Conservation (phyloP, 2,797 vertebrate species). For the Rachycentron canadum region DNA sequence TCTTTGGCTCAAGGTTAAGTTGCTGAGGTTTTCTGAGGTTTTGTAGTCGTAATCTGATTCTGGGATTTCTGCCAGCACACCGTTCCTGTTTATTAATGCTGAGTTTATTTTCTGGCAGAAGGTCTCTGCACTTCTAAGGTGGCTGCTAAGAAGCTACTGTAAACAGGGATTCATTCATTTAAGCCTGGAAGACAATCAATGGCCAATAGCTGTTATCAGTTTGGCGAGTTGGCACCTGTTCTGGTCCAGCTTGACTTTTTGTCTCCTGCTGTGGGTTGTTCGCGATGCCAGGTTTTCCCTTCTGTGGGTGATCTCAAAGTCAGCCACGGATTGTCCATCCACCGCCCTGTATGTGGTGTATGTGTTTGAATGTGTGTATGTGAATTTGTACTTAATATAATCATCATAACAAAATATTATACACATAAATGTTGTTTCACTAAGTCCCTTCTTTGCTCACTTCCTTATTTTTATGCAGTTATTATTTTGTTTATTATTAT, state of each 20-base stretch:
- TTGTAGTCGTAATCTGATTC: background rate
- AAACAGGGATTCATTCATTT: background rate
- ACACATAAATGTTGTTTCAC: too few species aligned
- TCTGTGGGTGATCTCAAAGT: constrained; percentile 31
- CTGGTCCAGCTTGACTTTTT: constrained; percentile 7
- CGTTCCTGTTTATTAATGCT: background rate
- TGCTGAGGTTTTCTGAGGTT: constrained; percentile 1
- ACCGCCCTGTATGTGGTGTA: background rate
- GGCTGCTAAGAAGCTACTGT: background rate
- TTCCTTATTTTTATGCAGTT: too few species aligned
- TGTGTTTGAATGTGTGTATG: constrained; percentile 1
- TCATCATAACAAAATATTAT: too few species aligned
- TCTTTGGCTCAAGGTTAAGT: background rate
- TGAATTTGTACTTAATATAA: too few species aligned
- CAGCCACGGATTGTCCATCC: constrained; percentile 5
- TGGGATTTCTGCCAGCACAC: background rate
- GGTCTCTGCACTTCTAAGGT: background rate
- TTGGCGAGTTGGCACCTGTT: constrained; percentile 5
- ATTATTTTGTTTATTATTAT: too few species aligned
- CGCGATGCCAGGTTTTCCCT: constrained; percentile 1
- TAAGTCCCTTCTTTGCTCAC: too few species aligned
- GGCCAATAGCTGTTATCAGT: background rate
- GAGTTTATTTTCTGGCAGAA: constrained; percentile 1
- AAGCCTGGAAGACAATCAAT: background rate
- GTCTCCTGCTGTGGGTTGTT: background rate